A percentile compares a stretch with the other conserved stretches of the same genome.
Evolutionary conservation across 2,113 vertebrate species (phyloP).

Genomic region (Sapayoa aenigma): DNA sequence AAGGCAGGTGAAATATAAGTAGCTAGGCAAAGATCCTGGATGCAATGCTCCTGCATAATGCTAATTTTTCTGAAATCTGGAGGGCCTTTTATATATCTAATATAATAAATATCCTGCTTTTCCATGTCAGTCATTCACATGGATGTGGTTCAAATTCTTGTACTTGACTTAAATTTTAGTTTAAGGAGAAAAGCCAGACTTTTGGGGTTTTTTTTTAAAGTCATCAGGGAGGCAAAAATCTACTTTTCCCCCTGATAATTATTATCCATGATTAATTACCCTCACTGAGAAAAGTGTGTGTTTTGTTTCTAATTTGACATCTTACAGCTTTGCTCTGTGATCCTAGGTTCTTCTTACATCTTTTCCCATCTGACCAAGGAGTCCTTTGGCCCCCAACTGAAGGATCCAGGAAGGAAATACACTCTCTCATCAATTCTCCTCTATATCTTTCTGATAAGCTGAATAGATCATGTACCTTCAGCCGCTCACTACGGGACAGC

Average conservation of each 20-base stretch:
- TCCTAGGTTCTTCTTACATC: accelerated
- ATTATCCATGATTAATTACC: neutral
- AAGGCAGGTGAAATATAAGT: neutral
- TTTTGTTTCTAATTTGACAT: neutral
- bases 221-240: neutral
- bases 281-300: neutral
- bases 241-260: neutral
- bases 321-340: neutral
- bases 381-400: neutral
- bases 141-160: neutral
- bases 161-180: neutral
- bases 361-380: neutral
- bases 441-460: neutral
- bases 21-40: neutral
- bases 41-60: neutral
- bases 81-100: neutral
- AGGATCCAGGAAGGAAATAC: neutral
- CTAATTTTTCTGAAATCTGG: neutral
- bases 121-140: neutral
- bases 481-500: neutral
- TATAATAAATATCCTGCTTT: neutral
- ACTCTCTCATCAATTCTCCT: neutral
- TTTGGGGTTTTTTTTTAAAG: neutral
- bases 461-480: neutral
- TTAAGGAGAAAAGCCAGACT: neutral